Conservation (phyloP, 2,797 vertebrate genomes). For the Gadopsis marmoratus region DNA sequence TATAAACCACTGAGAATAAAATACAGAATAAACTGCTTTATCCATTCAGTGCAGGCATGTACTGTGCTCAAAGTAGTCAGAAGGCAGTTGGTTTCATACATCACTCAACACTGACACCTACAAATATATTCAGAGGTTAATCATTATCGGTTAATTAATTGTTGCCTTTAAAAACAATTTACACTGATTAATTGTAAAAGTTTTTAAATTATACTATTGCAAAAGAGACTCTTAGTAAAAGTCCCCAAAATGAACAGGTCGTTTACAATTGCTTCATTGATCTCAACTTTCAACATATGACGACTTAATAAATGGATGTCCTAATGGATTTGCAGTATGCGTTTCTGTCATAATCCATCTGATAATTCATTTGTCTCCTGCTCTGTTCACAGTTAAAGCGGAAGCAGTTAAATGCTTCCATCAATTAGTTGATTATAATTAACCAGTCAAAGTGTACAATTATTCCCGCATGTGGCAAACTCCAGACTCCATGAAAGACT, state of each 20-base stretch:
- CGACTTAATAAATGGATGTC: not conserved
- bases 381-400: not conserved
- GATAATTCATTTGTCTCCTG: not conserved
- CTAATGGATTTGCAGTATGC: not conserved
- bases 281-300: not conserved
- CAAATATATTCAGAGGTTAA: not conserved
- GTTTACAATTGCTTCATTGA: not conserved
- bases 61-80: not conserved
- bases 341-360: slow-evolving; percentile 20
- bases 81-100: not conserved
- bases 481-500: slow-evolving; percentile 4
- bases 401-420: slow-evolving; percentile 18
- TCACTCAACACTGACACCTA: not conserved
- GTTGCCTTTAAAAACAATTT: not conserved
- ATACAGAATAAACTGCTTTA: slow-evolving; percentile 61
- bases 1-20: slow-evolving; percentile 52
- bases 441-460: slow-evolving; percentile 30
- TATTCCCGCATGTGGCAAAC: slow-evolving; percentile 37
- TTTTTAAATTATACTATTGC: slow-evolving; percentile 1
- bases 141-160: not conserved
- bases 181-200: not conserved
- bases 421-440: slow-evolving; percentile 43
- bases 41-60: slow-evolving; percentile 15
- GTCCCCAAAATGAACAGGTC: not conserved
- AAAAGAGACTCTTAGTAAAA: slow-evolving; percentile 4